Base-by-base conservation (phyloP, 1,140 invertebrate genomes). In the Dysdera silvatica region DNA sequence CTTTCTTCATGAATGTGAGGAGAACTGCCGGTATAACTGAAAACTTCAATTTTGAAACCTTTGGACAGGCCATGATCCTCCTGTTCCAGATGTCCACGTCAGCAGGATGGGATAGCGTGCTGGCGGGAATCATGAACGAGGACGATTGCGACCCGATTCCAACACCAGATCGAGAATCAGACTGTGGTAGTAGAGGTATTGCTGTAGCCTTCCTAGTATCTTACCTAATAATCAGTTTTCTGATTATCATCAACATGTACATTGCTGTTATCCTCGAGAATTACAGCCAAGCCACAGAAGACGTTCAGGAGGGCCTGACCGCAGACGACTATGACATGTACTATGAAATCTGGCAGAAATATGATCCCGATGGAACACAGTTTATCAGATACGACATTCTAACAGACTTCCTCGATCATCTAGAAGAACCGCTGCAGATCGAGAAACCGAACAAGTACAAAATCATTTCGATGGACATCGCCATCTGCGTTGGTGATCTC, bases 321-420 rank as follows among this genome's bases (percentile, higher is more conserved):
- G 93, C 96, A 74, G 95, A 98, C 77, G 95, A 98, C 76, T 98
- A 98, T 79, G 95, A 98, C 75, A 96, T 98, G 92, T 98, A 96
- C 79, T 98, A 98, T 75, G 95, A 98, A 79, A 95, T 97, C 68
- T 98, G 95, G 95, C 93, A 97, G 75, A 87, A 93, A 71, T 98
- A 93, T 77, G 95, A 98, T 79, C 94, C 95, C 0, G 90, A 97
- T 72, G 95, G 95, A 49, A 95, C 93, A 4, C 91, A 97, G 76
- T 98, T 95, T 78, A 96, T 98, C 70, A 83, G 86, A 48, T 94
- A 96, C 78, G 86, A 92, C 70, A 86, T 92, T 75, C 78, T 98
- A 48, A 92, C 91, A 0, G 92, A 96, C 69, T 96, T 98, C 79
- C 78, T 98, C 45, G 91, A 98, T 76, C 89, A 92, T 58, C 82